Percentiles rank a stretch among this genome's conserved stretches.
Conservation (phyloP, 2,797 vertebrate genomes). For the Anniella stebbinsi region DNA sequence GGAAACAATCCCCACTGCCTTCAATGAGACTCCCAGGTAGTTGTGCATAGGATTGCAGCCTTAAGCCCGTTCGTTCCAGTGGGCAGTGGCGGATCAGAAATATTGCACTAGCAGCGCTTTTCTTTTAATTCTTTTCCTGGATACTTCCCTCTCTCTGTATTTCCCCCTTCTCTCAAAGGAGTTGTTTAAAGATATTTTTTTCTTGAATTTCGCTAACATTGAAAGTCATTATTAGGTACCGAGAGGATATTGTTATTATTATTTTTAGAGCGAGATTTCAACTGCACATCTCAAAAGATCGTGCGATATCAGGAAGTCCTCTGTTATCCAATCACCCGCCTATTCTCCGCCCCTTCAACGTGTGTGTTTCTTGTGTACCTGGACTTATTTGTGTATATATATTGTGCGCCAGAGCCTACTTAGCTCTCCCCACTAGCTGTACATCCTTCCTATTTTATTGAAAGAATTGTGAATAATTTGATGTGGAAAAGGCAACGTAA, state of each 20-base stretch:
- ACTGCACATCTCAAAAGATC: slow-evolving; percentile 81
- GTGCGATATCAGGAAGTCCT: slow-evolving; percentile 56
- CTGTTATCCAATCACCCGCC: slow-evolving; percentile 48
- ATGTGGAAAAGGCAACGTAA: slow-evolving; percentile 84
- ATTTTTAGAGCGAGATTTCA: slow-evolving; percentile 69
- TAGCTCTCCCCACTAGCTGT: slow-evolving; percentile 84
- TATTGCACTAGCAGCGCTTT: slow-evolving; percentile 2
- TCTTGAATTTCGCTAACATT: slow-evolving; percentile 58
- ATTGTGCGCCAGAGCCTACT: slow-evolving; percentile 78
- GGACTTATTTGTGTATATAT: slow-evolving; percentile 85
- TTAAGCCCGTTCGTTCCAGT: neutral
- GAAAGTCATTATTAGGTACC: slow-evolving; percentile 81
- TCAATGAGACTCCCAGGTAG: neutral
- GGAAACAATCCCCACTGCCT: neutral
- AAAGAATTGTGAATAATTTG: slow-evolving; percentile 89
- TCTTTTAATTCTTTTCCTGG: neutral
- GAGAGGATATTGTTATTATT: slow-evolving; percentile 37
- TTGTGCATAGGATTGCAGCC: neutral
- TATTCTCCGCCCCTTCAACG: slow-evolving; percentile 65
- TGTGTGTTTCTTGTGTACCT: slow-evolving; percentile 81
- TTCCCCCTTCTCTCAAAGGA: slow-evolving; percentile 52
- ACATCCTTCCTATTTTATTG: slow-evolving; percentile 85
- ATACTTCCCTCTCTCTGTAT: slow-evolving; percentile 29
- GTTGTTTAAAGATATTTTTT: slow-evolving; percentile 64
- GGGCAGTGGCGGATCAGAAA: neutral